These are phyloP conservation scores for Lysandra bellargus DNA, from an alignment of 2,888 invertebrate species.

Conservation along the genomic window DNA sequence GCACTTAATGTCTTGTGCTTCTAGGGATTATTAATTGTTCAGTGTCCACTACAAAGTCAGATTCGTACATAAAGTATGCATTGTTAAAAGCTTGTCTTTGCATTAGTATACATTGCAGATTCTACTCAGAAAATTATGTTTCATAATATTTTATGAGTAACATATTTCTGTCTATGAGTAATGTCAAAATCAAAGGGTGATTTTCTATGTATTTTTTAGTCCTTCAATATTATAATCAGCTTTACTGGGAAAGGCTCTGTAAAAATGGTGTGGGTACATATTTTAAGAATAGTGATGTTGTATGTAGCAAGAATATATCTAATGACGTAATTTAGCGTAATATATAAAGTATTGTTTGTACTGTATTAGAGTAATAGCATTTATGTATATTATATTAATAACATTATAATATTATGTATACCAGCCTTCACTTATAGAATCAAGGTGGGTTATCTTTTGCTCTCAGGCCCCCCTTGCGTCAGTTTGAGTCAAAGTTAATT, in stretches of 20 bases:
- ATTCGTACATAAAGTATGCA: conserved; percentile 3
- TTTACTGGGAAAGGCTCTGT: background rate
- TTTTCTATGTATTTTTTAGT: background rate
- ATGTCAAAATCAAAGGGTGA: background rate
- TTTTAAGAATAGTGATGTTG: conserved; percentile 3
- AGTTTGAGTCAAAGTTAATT: background rate
- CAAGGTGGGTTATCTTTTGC: conserved; percentile 41
- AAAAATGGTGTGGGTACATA: background rate
- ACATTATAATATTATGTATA: background rate
- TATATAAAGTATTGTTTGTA: background rate
- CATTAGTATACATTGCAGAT: background rate
- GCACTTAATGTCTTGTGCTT: background rate
- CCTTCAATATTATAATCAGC: background rate
- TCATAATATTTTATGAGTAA: background rate
- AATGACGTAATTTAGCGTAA: background rate
- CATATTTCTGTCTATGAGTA: background rate
- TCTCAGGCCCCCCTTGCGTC: background rate
- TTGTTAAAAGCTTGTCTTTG: background rate
- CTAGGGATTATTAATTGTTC: conserved; percentile 6
- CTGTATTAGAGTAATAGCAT: background rate
- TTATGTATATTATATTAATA: background rate
- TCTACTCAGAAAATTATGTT: background rate
- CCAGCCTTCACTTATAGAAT: conserved; percentile 21
- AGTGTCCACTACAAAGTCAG: background rate
- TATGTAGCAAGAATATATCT: background rate